These are phyloP conservation scores for Epistrophella euchroma DNA, from an alignment of 2,888 invertebrate species.

Conservation along the genomic window DNA sequence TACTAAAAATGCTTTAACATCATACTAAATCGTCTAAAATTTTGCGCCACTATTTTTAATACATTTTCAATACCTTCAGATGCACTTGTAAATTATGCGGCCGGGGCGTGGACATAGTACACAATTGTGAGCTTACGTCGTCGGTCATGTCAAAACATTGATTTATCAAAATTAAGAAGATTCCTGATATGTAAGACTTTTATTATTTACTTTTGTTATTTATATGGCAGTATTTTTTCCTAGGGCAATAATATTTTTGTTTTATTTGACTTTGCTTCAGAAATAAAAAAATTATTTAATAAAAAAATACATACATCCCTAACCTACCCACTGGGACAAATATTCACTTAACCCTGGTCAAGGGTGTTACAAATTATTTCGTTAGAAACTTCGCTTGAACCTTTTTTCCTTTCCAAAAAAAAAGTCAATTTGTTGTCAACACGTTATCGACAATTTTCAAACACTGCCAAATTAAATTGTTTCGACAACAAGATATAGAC, in stretches of 20 bases:
- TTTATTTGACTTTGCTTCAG: neutral
- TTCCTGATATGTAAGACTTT: neutral
- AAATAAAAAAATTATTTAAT: too few species aligned
- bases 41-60: too few species aligned
- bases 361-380: neutral
- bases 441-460: neutral
- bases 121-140: too few species aligned
- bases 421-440: neutral
- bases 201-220: neutral
- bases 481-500: neutral
- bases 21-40: too few species aligned
- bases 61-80: too few species aligned
- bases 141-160: neutral
- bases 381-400: neutral
- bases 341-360: too few species aligned
- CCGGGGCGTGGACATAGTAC: too few species aligned
- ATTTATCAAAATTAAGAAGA: neutral
- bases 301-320: too few species aligned
- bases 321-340: too few species aligned
- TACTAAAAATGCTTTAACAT: too few species aligned
- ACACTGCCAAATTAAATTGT: neutral
- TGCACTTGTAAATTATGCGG: too few species aligned
- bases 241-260: neutral
- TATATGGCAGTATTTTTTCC: neutral
- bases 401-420: neutral